These are phyloP conservation scores for Cheumatopsyche charites DNA, from an alignment of 1,140 invertebrate species.

Conservation along the genomic window DNA sequence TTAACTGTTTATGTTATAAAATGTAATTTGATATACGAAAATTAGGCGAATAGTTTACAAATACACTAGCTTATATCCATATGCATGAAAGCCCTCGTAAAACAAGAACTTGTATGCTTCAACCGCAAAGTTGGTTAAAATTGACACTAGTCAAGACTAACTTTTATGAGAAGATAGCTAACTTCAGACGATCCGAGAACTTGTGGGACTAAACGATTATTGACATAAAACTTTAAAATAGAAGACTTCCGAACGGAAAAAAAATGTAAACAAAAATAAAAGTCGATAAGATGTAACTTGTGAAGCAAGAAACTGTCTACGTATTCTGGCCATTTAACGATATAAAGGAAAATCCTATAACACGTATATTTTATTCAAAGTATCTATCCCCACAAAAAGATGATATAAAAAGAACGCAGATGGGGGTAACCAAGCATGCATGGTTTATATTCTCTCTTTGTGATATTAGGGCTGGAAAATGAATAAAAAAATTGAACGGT, in stretches of 20 bases:
- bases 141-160: constrained; percentile 1
- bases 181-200: not conserved
- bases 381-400: not conserved
- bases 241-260: not conserved
- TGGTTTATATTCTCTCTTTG: no score
- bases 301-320: not conserved
- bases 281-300: not conserved
- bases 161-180: constrained; percentile 9
- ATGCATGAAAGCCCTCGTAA: no score
- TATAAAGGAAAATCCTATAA: not conserved
- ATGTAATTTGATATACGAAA: no score
- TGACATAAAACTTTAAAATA: constrained; percentile 13
- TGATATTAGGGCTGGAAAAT: not conserved
- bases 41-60: no score
- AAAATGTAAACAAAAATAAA: not conserved
- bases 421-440: not conserved
- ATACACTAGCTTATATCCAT: no score
- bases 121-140: constrained; percentile 5
- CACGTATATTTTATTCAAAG: no score
- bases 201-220: constrained; percentile 13
- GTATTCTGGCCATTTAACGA: not conserved
- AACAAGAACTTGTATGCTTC: not conserved
- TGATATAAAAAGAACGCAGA: not conserved
- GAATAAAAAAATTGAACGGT: not conserved
- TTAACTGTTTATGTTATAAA: no score